phyloP scores from a whole-genome alignment of 2,888 invertebrate species.

The Chymomyza procnemis region DNA sequence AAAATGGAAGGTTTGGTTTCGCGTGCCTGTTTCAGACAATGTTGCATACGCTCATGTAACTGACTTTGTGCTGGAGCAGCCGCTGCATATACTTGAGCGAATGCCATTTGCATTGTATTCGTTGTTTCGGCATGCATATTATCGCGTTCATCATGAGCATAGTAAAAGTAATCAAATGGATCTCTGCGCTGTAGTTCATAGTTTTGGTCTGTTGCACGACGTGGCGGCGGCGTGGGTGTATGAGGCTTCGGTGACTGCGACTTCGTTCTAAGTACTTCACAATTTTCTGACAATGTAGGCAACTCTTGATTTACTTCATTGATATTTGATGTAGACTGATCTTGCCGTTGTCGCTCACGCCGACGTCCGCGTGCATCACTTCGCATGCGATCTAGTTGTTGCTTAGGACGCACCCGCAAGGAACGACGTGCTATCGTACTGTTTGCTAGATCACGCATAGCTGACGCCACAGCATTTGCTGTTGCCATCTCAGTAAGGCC shows the following conservation, averaged over 20 bases:
- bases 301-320: conserved; percentile 16
- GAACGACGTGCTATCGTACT: conserved; percentile 70
- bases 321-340: background rate
- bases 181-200: background rate
- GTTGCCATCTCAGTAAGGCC: conserved; percentile 76
- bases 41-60: conserved; percentile 46
- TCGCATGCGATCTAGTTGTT: conserved; percentile 68
- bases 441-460: conserved; percentile 70
- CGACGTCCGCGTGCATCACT: conserved; percentile 40
- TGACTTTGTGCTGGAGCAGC: conserved; percentile 47
- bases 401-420: conserved; percentile 68
- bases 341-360: conserved; percentile 30
- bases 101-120: conserved; percentile 42
- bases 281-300: background rate
- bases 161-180: conserved; percentile 18
- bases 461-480: conserved; percentile 73
- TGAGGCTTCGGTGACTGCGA: background rate
- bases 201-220: background rate
- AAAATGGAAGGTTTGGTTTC: conserved; percentile 73
- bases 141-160: conserved; percentile 2
- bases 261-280: background rate
- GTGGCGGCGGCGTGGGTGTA: background rate
- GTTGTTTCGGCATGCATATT: background rate
- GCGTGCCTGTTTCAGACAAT: conserved; percentile 69
- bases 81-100: conserved; percentile 51